Base-by-base conservation (phyloP, 1,140 invertebrate species). In the Belonocnema kinseyi region DNA sequence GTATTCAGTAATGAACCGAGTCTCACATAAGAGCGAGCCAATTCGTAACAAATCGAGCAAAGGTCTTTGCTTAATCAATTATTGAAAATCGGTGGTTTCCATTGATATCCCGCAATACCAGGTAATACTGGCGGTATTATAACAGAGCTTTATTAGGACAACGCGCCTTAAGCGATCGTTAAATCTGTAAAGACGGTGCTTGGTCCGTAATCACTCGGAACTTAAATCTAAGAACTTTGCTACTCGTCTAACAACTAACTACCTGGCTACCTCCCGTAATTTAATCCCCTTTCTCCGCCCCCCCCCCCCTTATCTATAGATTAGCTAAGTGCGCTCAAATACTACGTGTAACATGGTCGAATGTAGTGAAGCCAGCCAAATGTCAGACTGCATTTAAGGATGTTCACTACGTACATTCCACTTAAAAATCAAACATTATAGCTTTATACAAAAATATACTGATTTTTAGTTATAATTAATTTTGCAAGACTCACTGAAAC, bases 101-200 rank as follows among this genome's bases (percentile, higher is more conserved):
- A 66, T 66, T 66, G 33, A 40, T 21, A 21, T 0, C 3, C 61
- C 61, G 26, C 26, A 16, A 66, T 66, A 66, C 40, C 7, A 46
- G 40, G 61, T 66, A 40, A 16, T 33, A 66, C n/a, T 66, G 33
- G 58, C 21, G 3, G 21, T 33, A 46, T 46, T 40, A 66, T 40
- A 66, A 16, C 33, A 40, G 26, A 10, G 61, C 61, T 66, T 66
- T 66, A 66, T 66, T 66, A 66, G 26, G 21, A 66, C 61, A 66
- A 66, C 40, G 61, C 61, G 61, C 61, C 61, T 66, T 66, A 21
- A 66, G 61, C 61, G 61, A 66, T 66, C 61, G 61, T 66, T 66
- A 66, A 66, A 66, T 16, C 61, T 66, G n/a, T 66, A 66, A 66
- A 66, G 61, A 66, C 21, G 61, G 21, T 40, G 26, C 19, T 26